Percentiles rank a stretch among this genome's conserved stretches.
phyloP scores from a whole-genome alignment of 2,113 vertebrate genomes.

The Psittacus erithacus region DNA sequence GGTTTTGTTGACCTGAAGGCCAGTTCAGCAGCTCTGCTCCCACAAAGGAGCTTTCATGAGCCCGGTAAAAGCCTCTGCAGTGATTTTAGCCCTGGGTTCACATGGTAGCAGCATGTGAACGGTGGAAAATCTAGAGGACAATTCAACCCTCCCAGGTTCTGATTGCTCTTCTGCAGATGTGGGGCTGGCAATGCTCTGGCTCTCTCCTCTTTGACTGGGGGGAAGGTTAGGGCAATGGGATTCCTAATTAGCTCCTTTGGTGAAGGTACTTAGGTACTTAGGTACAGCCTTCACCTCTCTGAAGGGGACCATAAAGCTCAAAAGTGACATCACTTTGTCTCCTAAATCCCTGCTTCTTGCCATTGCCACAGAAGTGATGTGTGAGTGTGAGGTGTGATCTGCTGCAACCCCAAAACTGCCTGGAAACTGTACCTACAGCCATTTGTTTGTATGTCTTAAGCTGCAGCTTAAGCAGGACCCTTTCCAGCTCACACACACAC shows the following conservation, averaged over 20 bases:
- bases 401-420: neutral
- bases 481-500: neutral
- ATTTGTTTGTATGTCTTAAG: neutral
- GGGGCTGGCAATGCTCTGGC: neutral
- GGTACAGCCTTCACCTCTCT: neutral
- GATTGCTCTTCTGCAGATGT: neutral
- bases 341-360: neutral
- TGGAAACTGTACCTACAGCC: neutral
- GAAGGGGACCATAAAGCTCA: neutral
- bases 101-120: constrained; percentile 41
- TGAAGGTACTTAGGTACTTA: neutral
- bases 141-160: neutral
- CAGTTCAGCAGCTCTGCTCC: constrained; percentile 24
- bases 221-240: neutral
- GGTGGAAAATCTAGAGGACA: neutral
- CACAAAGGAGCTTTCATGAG: constrained; percentile 50
- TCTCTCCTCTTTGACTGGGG: neutral
- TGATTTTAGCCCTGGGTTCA: constrained; percentile 37
- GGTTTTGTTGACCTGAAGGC: constrained; percentile 23
- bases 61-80: neutral
- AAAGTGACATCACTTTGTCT: neutral
- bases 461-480: neutral
- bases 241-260: neutral
- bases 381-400: neutral
- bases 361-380: neutral